phyloP scores from a whole-genome alignment of 1,140 invertebrate species.

The Drosophila mayri region DNA sequence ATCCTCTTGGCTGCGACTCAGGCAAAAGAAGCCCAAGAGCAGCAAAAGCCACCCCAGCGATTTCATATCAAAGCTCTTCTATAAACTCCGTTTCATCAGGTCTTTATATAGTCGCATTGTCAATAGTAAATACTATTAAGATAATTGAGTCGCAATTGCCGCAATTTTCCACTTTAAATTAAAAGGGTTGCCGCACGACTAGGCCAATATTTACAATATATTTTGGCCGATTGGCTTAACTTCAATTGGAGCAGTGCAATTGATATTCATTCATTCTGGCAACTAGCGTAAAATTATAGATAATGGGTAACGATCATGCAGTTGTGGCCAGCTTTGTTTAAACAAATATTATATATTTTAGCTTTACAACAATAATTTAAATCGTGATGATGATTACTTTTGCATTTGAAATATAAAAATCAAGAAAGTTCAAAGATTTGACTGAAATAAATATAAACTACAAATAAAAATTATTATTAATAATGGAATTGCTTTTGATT shows the following conservation, averaged over 20 bases:
- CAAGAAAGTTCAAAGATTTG: too few relatives aligned
- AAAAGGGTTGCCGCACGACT: not conserved
- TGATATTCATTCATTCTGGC: slow-evolving; percentile 28
- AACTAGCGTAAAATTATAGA: slow-evolving; percentile 18
- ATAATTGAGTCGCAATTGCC: slow-evolving; percentile 32
- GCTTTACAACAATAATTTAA: not conserved
- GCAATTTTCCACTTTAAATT: slow-evolving; percentile 21
- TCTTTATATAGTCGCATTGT: slow-evolving; percentile 26
- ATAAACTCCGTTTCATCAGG: not conserved
- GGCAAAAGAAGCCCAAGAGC: slow-evolving; percentile 18
- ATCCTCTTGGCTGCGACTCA: slow-evolving; percentile 26
- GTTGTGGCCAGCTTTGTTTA: not conserved
- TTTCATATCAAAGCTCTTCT: slow-evolving; percentile 45
- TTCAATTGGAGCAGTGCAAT: slow-evolving; percentile 9
- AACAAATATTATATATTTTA: not conserved
- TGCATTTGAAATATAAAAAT: too few relatives aligned
- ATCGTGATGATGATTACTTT: too few relatives aligned
- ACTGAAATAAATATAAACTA: too few relatives aligned
- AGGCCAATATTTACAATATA: slow-evolving; percentile 32
- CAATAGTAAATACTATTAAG: slow-evolving; percentile 32
- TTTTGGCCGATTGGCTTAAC: slow-evolving; percentile 25
- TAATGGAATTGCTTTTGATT: not conserved
- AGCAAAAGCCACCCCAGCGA: slow-evolving; percentile 14
- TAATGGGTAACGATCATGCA: slow-evolving; percentile 12
- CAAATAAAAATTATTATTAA: not conserved